Percentiles rank a stretch among this genome's conserved stretches.
Evolutionary conservation across 2,113 vertebrate species (phyloP).

Genomic region (Pangasianodon gigas): DNA sequence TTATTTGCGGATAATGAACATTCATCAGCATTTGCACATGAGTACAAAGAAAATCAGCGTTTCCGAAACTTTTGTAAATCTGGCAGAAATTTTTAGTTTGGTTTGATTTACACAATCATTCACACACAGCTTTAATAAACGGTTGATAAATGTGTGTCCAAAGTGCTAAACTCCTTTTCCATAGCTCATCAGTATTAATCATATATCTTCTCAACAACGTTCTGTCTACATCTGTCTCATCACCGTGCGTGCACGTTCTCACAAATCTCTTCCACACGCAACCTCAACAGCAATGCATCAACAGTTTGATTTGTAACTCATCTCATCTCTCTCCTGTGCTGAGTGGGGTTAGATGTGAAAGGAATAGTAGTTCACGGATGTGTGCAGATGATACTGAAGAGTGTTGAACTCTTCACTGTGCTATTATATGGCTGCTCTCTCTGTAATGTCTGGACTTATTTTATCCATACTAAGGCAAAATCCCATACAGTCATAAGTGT

Average conservation of each 20-base stretch:
- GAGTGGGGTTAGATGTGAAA: slow-evolving; percentile 10
- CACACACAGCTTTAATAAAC: too few species aligned
- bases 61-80: background rate
- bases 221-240: background rate
- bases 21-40: background rate
- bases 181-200: background rate
- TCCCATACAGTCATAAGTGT: background rate
- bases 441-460: background rate
- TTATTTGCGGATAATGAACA: background rate
- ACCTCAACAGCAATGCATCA: background rate
- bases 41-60: background rate
- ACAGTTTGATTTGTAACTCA: background rate
- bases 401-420: too few species aligned
- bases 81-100: too few species aligned
- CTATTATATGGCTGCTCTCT: background rate
- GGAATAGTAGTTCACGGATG: slow-evolving; percentile 35
- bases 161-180: background rate
- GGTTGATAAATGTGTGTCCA: too few species aligned
- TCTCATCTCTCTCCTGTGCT: background rate
- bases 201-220: background rate
- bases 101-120: too few species aligned
- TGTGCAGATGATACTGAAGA: background rate
- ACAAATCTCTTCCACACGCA: background rate
- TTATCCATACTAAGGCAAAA: background rate
- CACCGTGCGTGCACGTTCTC: background rate